Evolutionary conservation across 2,113 vertebrate genomes (phyloP), one percentile per base, ranked within the genome.

Genomic region (Gnathonemus echidnorhynchus): DNA sequence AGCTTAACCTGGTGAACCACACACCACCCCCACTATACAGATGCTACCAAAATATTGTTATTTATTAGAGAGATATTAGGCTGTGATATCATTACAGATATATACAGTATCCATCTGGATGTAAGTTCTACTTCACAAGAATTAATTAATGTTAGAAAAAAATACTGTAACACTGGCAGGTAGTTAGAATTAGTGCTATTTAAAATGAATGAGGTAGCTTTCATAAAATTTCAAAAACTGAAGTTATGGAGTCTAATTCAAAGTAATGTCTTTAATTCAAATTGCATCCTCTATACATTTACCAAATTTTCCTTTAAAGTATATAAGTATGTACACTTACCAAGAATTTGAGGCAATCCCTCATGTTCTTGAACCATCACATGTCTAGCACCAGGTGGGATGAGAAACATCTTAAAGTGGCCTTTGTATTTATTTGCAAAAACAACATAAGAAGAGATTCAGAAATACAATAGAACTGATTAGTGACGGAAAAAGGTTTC

Each of bases 391-490:
- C 98, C 97, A 0, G 97, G 97, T 94, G 98, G 98, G 94, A 99
- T 96, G 93, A 97, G 97, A 97, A 99, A 99, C 98, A 99, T 99
- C 98, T 99, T 99, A 95, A 99, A 96, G 97, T 97, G 98, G 93
- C 98, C 98, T 99, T 97, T 97, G 95, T 96, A 96, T 92, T 92
- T 94, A 95, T 93, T 91, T 95, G 80, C 89, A 94, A 94, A 91
- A 90, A 50, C 27, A 93, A 91, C 94, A 93, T 90, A 91, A 93
- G 94, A 91, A 93, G 92, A 94, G 91, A 88, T 92, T 94, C 95
- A 95, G 95, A 96, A 95, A 97, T 96, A 97, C 89, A 93, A 97
- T 53, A 96, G 94, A 95, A 88, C 90, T 9, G 93, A 95, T 97
- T 96, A 97, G 96, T 92, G 90, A 9, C 90, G 62, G 88, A 89